These are phyloP conservation scores for Volucella inflata DNA, from an alignment of 2,888 invertebrate species.

Conservation along the genomic window DNA sequence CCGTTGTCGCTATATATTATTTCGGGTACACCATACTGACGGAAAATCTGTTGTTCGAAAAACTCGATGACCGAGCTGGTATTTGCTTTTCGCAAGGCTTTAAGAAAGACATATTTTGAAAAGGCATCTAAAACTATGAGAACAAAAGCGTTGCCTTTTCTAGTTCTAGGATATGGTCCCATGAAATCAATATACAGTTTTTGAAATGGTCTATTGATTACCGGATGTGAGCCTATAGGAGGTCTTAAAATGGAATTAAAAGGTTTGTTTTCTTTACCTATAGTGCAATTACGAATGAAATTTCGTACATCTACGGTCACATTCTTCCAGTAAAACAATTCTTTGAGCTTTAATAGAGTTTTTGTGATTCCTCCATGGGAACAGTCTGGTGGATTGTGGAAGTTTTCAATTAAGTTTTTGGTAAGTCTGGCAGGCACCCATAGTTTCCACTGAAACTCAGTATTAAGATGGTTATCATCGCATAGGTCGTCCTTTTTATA, in stretches of 20 bases:
- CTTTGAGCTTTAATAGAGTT: too few species aligned
- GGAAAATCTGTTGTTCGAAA: conserved; percentile 67
- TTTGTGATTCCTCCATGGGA: too few species aligned
- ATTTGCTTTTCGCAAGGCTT: conserved; percentile 15
- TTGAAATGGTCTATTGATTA: too few species aligned
- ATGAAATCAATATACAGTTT: too few species aligned
- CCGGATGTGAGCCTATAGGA: too few species aligned
- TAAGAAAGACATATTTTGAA: conserved; percentile 49
- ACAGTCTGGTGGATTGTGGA: not conserved
- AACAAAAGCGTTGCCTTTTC: conserved; percentile 23
- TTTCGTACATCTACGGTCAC: conserved; percentile 20
- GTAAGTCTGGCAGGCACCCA: too few species aligned
- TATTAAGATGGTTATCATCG: too few species aligned
- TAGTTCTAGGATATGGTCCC: too few species aligned
- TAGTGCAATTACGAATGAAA: conserved; percentile 19
- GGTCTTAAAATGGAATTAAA: too few species aligned
- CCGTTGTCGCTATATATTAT: conserved; percentile 77
- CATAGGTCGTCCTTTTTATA: too few species aligned
- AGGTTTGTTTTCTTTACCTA: conserved; percentile 7
- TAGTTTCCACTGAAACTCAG: too few species aligned
- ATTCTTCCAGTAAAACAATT: conserved; percentile 51
- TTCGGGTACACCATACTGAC: conserved; percentile 76
- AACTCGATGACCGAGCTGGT: conserved; percentile 6
- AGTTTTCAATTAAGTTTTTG: not conserved
- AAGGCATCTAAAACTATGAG: conserved; percentile 49